Conservation (phyloP, 1,140 invertebrate species). For the Telenomus remus region DNA sequence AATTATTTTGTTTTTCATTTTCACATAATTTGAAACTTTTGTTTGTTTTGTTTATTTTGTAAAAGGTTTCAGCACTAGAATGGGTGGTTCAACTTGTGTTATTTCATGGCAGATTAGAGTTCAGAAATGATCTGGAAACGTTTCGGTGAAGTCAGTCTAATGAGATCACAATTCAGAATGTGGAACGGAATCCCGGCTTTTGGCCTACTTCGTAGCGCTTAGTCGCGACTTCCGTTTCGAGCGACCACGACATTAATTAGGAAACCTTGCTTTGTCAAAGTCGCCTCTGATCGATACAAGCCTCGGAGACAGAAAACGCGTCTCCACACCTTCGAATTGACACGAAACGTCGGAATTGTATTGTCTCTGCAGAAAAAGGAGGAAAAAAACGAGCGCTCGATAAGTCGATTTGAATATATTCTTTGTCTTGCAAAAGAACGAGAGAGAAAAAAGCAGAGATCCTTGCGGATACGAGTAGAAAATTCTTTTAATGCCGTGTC, state of each 20-base stretch:
- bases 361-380: neutral
- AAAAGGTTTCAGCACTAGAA: no score
- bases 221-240: conserved; percentile 63
- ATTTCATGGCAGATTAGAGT: no score
- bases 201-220: conserved; percentile 63
- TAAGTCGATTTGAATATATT: conserved; percentile 9
- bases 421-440: conserved; percentile 17
- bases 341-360: no score
- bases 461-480: conserved; percentile 28
- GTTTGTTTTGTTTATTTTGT: no score
- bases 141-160: conserved; percentile 11
- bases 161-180: conserved; percentile 50
- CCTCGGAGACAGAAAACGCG: no score
- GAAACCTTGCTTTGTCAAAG: conserved; percentile 64
- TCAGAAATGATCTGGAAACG: no score
- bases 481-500: conserved; percentile 28
- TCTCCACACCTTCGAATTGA: conserved; percentile 13
- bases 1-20: no score
- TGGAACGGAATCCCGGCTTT: conserved; percentile 60
- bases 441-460: conserved; percentile 27
- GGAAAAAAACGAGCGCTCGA: conserved; percentile 1
- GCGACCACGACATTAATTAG: conserved; percentile 61
- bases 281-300: conserved; percentile 55
- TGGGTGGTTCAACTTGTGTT: no score
- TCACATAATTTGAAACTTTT: no score